Evolutionary conservation across 1,140 invertebrate genomes (phyloP).

Genomic region (Oryzaephilus surinamensis): DNA sequence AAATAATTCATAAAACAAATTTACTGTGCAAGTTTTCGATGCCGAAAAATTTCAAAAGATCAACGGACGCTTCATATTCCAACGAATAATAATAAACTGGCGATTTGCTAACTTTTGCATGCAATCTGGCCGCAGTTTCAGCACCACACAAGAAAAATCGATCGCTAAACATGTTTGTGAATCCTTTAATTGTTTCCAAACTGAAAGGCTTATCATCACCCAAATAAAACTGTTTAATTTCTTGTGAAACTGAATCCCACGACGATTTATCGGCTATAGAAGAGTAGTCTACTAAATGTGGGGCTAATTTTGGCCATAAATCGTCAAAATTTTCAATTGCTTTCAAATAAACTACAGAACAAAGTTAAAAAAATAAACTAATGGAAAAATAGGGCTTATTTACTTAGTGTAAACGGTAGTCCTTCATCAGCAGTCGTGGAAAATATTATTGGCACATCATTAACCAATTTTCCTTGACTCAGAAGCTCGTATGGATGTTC

Average conservation of each 20-base stretch:
- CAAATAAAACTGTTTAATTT: no score
- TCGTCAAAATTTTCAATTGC: background rate
- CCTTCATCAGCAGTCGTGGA: background rate
- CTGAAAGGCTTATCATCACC: slow-evolving; percentile 2
- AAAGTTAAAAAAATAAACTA: no score
- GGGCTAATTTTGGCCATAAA: slow-evolving; percentile 6
- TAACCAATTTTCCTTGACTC: background rate
- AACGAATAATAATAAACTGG: slow-evolving; percentile 49
- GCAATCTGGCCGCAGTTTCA: slow-evolving; percentile 41
- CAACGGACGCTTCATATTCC: slow-evolving; percentile 28
- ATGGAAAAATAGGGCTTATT: no score
- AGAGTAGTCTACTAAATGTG: no score
- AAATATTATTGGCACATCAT: background rate
- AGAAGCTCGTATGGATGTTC: background rate
- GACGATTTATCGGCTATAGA: no score
- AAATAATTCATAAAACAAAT: no score
- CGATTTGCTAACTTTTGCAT: slow-evolving; percentile 39
- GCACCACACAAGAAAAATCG: slow-evolving; percentile 43
- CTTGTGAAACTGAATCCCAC: no score
- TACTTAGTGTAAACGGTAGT: no score
- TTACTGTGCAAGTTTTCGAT: no score
- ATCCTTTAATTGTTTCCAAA: background rate
- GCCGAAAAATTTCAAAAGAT: background rate
- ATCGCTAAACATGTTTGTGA: slow-evolving; percentile 24
- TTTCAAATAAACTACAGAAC: no score